Evolutionary conservation across 2,888 invertebrate genomes (phyloP).

Genomic region (Netelia inedita): DNA sequence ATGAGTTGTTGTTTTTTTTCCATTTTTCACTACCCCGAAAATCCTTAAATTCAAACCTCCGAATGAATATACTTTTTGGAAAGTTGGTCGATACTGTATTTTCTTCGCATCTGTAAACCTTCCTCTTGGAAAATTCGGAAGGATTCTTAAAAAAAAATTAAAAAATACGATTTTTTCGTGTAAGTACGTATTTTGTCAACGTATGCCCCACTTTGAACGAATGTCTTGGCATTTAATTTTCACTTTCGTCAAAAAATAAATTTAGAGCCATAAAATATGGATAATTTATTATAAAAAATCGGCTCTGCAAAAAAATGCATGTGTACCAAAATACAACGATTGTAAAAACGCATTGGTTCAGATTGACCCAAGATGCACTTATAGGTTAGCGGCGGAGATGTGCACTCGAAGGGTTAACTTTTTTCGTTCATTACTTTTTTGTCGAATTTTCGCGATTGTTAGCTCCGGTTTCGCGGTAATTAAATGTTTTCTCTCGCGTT

Average conservation of each 20-base stretch:
- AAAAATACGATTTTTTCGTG: constrained; percentile 5
- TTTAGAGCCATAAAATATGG: not conserved
- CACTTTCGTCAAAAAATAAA: not conserved
- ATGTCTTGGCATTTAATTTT: not conserved
- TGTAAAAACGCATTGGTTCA: constrained; percentile 5
- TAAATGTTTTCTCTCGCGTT: not conserved
- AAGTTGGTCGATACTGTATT: not conserved
- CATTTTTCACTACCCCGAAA: not conserved
- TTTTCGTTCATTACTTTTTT: constrained; percentile 41
- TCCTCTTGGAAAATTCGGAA: not conserved
- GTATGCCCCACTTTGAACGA: not conserved
- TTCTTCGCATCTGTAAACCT: not conserved
- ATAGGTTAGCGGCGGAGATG: constrained; percentile 6
- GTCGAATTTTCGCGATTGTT: constrained; percentile 34
- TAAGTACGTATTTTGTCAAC: not conserved
- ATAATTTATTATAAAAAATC: not conserved
- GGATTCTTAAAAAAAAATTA: not conserved
- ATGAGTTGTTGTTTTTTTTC: not conserved
- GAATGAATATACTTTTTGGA: constrained; percentile 10
- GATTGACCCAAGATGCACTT: constrained; percentile 11
- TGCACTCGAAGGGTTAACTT: constrained; percentile 29
- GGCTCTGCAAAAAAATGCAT: not conserved
- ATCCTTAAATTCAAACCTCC: not conserved
- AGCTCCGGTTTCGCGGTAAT: constrained; percentile 10
- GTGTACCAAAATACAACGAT: not conserved